Conservation (phyloP, 2,113 vertebrate genomes). For the Narcine bancroftii region DNA sequence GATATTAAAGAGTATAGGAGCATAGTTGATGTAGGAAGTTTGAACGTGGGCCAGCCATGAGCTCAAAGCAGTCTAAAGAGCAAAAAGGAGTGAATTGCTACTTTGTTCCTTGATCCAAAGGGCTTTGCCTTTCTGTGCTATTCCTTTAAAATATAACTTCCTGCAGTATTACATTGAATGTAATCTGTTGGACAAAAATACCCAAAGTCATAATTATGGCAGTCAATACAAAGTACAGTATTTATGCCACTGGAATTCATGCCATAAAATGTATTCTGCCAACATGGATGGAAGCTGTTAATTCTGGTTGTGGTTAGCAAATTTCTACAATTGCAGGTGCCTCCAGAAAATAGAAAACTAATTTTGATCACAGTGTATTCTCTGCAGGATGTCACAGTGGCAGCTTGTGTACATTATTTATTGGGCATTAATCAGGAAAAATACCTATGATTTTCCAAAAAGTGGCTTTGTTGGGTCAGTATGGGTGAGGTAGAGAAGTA, state of each 20-base stretch:
- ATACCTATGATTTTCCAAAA: background rate
- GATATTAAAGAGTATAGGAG: background rate
- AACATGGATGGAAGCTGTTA: background rate
- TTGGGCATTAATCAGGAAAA: background rate
- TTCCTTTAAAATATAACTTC: background rate
- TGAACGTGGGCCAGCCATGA: background rate
- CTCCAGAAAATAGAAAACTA: background rate
- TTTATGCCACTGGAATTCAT: background rate
- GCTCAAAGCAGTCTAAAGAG: background rate
- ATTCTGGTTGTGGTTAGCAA: background rate
- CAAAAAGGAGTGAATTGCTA: background rate
- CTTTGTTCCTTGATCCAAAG: background rate
- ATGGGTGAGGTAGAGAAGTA: background rate
- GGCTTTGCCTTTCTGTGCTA: background rate
- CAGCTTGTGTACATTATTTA: background rate
- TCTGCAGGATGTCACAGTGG: background rate
- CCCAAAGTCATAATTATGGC: background rate
- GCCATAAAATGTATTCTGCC: background rate
- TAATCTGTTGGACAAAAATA: background rate
- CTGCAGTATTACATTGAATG: background rate
- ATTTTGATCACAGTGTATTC: background rate
- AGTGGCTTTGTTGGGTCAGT: background rate
- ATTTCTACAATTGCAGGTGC: background rate
- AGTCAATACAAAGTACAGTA: background rate
- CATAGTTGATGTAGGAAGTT: background rate